Evolutionary conservation across 2,113 vertebrate genomes (phyloP).

Genomic region (Nematolebias whitei): DNA sequence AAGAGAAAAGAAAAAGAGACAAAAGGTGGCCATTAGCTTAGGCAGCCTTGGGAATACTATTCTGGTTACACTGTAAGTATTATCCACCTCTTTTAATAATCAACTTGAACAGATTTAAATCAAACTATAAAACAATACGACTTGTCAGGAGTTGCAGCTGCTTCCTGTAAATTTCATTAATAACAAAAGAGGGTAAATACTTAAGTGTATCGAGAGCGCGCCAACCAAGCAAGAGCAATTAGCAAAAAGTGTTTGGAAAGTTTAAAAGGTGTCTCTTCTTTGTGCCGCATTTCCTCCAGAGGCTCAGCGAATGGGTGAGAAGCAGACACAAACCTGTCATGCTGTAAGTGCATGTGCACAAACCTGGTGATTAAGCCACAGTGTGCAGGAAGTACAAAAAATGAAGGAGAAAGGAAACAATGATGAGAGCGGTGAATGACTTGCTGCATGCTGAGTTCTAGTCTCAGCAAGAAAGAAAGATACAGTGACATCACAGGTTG

Average conservation of each 20-base stretch:
- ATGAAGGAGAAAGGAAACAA: slow-evolving; percentile 26
- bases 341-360: slow-evolving; percentile 28
- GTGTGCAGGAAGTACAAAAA: slow-evolving; percentile 53
- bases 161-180: slow-evolving; percentile 5
- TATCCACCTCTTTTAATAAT: slow-evolving; percentile 2
- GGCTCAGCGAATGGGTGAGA: slow-evolving; percentile 60
- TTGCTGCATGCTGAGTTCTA: slow-evolving; percentile 21
- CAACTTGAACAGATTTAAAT: slow-evolving; percentile 13
- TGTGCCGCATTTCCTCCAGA: slow-evolving; percentile 40
- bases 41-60: slow-evolving; percentile 16
- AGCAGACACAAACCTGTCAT: slow-evolving; percentile 49
- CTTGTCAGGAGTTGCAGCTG: slow-evolving; percentile 16
- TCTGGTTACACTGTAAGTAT: neutral
- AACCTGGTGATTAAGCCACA: slow-evolving; percentile 56
- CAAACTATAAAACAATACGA: slow-evolving; percentile 9
- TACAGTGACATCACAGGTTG: neutral
- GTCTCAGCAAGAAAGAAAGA: slow-evolving; percentile 4
- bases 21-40: slow-evolving; percentile 18
- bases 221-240: slow-evolving; percentile 26
- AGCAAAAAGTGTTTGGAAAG: slow-evolving; percentile 35
- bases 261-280: slow-evolving; percentile 51
- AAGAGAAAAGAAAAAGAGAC: slow-evolving; percentile 21
- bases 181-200: slow-evolving; percentile 10
- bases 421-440: slow-evolving; percentile 30
- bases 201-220: slow-evolving; percentile 1